Conservation (phyloP, 2,113 vertebrate genomes). For the Poeciliopsis occidentalis region DNA sequence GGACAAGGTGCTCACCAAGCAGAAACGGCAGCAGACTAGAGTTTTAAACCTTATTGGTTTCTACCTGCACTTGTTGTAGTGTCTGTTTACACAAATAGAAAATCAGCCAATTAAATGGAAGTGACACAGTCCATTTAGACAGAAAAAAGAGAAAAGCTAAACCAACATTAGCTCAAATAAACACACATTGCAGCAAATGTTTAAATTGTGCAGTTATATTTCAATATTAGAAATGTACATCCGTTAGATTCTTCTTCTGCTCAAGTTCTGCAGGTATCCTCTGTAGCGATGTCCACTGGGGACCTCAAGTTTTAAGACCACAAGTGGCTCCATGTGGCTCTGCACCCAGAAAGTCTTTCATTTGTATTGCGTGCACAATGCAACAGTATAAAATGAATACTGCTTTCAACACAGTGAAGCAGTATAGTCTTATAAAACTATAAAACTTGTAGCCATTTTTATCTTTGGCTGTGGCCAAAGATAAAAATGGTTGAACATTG, state of each 20-base stretch:
- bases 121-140: no score
- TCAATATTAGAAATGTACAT: not conserved
- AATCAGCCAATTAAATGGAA: no score
- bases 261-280: not conserved
- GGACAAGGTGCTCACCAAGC: not conserved
- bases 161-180: no score
- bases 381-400: no score
- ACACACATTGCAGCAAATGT: no score
- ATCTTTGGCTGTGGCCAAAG: not conserved
- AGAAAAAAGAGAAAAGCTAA: no score
- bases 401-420: not conserved
- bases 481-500: not conserved
- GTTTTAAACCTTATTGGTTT: not conserved
- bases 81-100: no score
- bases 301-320: not conserved
- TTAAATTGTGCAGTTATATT: not conserved
- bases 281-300: not conserved
- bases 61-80: not conserved
- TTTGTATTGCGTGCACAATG: not conserved
- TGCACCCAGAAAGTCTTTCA: not conserved
- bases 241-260: no score
- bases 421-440: no score
- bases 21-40: not conserved
- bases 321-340: not conserved
- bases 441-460: no score